These are phyloP conservation scores for Neuroscelio doddi DNA, from an alignment of 2,888 invertebrate species.

Conservation along the genomic window DNA sequence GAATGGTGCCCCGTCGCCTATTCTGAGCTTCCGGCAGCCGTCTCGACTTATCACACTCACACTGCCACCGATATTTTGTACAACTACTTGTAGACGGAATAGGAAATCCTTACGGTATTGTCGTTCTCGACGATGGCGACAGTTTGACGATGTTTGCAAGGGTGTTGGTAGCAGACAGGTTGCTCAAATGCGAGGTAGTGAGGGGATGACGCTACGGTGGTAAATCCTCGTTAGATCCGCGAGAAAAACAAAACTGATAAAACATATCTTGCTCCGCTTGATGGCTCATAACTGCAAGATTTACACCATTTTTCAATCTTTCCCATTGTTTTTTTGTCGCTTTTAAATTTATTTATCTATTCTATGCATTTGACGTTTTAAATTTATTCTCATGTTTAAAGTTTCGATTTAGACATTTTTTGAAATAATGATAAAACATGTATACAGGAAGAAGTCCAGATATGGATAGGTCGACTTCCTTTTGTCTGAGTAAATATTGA, in stretches of 20 bases:
- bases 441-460: too few species aligned
- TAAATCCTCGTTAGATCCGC: slow-evolving; percentile 42
- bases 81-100: slow-evolving; percentile 22
- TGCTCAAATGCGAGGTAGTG: slow-evolving; percentile 6
- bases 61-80: slow-evolving; percentile 25
- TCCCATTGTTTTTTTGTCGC: background rate
- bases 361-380: too few species aligned
- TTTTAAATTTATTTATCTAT: too few species aligned
- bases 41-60: slow-evolving; percentile 45
- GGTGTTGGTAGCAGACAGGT: slow-evolving; percentile 24
- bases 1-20: slow-evolving; percentile 42
- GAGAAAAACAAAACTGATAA: slow-evolving; percentile 43
- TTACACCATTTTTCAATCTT: slow-evolving; percentile 1
- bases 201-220: slow-evolving; percentile 13
- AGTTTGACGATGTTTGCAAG: slow-evolving; percentile 3
- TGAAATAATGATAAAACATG: too few species aligned
- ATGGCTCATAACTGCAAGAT: slow-evolving; percentile 14
- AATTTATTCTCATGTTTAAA: too few species aligned
- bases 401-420: too few species aligned
- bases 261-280: slow-evolving; percentile 22
- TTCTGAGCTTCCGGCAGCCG: slow-evolving; percentile 38
- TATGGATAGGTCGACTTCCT: too few species aligned
- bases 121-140: slow-evolving; percentile 13
- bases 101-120: slow-evolving; percentile 31
- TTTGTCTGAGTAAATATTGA: too few species aligned